Conservation (phyloP, 2,888 invertebrate genomes). For the Nomada ferruginata region DNA sequence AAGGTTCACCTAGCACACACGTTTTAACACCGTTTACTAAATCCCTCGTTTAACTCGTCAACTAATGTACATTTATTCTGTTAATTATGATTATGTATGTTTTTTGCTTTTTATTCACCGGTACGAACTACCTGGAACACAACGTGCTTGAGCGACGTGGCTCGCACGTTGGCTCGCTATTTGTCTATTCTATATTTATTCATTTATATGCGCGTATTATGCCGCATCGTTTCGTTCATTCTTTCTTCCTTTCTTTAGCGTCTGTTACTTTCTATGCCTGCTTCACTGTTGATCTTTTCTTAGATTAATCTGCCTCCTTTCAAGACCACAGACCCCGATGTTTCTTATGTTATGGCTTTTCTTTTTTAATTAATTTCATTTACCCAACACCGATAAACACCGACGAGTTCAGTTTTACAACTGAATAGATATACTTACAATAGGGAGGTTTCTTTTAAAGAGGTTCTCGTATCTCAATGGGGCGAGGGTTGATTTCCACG, state of each 20-base stretch:
- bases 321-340: slow-evolving; percentile 70
- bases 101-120: slow-evolving; percentile 71
- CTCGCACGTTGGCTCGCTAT: slow-evolving; percentile 80
- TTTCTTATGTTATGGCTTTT: slow-evolving; percentile 65
- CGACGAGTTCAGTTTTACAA: slow-evolving; percentile 71
- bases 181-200: slow-evolving; percentile 10
- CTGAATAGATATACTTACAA: slow-evolving; percentile 32
- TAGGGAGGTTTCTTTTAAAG: slow-evolving; percentile 51
- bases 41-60: slow-evolving; percentile 56
- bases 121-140: slow-evolving; percentile 80
- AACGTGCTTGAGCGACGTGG: slow-evolving; percentile 81
- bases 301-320: slow-evolving; percentile 52
- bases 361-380: slow-evolving; percentile 33
- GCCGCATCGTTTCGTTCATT: slow-evolving; percentile 31
- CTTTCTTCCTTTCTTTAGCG: slow-evolving; percentile 30
- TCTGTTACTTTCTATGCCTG: slow-evolving; percentile 80
- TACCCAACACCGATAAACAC: slow-evolving; percentile 78
- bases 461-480: slow-evolving; percentile 32
- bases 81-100: slow-evolving; percentile 73
- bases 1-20: slow-evolving; percentile 59
- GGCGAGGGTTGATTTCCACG: slow-evolving; percentile 49
- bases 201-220: slow-evolving; percentile 65
- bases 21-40: slow-evolving; percentile 59
- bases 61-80: slow-evolving; percentile 70
- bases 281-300: slow-evolving; percentile 31